phyloP scores from a whole-genome alignment of 2,113 vertebrate species.

The Eurystomus gularis region DNA sequence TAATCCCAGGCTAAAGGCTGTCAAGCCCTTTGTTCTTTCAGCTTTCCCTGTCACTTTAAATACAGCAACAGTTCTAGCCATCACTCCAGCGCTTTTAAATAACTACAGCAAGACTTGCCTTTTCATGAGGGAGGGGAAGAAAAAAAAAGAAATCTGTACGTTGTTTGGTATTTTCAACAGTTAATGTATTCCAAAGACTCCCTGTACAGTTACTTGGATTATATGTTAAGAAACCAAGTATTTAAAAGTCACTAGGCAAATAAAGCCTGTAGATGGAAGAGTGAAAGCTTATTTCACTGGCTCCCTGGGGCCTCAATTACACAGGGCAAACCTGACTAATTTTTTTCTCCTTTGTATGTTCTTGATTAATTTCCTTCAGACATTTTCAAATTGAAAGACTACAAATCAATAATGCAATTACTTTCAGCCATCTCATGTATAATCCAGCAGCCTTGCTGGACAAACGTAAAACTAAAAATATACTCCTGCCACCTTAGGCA shows the following conservation, averaged over 20 bases:
- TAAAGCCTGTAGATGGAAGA: not conserved
- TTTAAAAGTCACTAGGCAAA: constrained; percentile 7
- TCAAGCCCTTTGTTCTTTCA: not conserved
- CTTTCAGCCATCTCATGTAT: constrained; percentile 15
- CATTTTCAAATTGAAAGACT: constrained; percentile 30
- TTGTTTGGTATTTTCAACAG: not conserved
- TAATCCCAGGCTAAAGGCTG: not conserved
- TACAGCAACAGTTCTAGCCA: not conserved
- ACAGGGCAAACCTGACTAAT: not conserved
- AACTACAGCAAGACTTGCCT: not conserved
- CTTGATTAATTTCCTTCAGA: constrained; percentile 44
- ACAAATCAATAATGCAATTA: constrained; percentile 59
- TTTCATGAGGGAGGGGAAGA: not conserved
- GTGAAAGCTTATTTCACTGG: not conserved
- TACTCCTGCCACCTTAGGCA: not conserved
- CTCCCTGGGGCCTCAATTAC: constrained; percentile 17
- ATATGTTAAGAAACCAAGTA: not conserved
- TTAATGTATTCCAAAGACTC: not conserved
- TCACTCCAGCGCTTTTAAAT: not conserved
- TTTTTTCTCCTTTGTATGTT: not conserved
- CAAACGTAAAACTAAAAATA: not conserved
- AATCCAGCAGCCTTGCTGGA: constrained; percentile 17
- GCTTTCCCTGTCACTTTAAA: not conserved
- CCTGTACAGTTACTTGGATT: not conserved
- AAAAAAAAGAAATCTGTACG: not conserved